These are phyloP conservation scores for Melanophora roralis DNA, from an alignment of 2,888 invertebrate genomes.

Conservation along the genomic window DNA sequence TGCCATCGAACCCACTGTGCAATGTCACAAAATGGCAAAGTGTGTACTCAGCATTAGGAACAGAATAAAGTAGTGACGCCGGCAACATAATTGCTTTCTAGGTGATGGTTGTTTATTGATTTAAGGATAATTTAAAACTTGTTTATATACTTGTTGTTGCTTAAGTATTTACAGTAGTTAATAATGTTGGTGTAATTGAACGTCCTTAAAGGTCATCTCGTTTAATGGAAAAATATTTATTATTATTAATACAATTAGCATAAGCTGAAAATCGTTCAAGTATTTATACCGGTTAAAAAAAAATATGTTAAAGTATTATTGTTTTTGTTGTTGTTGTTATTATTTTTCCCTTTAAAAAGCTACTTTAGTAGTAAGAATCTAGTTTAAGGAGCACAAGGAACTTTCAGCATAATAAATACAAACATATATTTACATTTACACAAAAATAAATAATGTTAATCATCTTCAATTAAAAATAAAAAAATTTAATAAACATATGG, in stretches of 20 bases:
- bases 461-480: conserved; percentile 36
- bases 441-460: conserved; percentile 19
- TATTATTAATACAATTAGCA: neutral
- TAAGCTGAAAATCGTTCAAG: conserved; percentile 18
- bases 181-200: conserved; percentile 64
- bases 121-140: conserved; percentile 29
- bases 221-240: conserved; percentile 28
- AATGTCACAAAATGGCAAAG: no score
- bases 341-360: conserved; percentile 9
- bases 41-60: no score
- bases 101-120: conserved; percentile 1
- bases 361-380: conserved; percentile 21
- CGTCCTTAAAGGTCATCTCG: conserved; percentile 69
- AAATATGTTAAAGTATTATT: neutral
- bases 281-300: conserved; percentile 30
- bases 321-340: conserved; percentile 35
- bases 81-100: no score
- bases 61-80: no score
- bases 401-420: conserved; percentile 6
- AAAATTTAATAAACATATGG: neutral
- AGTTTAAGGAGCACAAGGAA: conserved; percentile 23
- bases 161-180: neutral
- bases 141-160: conserved; percentile 15
- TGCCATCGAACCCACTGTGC: no score
- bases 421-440: neutral